A percentile compares a stretch with the other conserved stretches of the same genome.
Evolutionary conservation across 1,140 invertebrate genomes (phyloP).

Genomic region (Trypoxylus dichotomus): DNA sequence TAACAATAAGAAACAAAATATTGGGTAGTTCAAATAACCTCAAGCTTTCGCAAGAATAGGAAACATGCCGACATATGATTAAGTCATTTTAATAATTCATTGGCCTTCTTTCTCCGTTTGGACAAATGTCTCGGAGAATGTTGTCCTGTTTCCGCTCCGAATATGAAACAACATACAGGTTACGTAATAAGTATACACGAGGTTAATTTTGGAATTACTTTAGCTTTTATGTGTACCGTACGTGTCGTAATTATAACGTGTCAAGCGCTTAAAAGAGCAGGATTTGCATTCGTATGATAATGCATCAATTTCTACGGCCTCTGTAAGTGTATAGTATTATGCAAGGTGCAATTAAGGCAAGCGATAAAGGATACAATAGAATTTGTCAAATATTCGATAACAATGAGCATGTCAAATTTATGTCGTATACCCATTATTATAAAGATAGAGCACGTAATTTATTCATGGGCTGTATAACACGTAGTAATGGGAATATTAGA

Average conservation of each 20-base stretch:
- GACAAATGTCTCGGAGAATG: neutral
- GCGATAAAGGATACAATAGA: neutral
- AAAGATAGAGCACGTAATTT: neutral
- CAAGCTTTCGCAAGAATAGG: neutral
- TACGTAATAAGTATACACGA: neutral
- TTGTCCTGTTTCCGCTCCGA: neutral
- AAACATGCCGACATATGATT: neutral
- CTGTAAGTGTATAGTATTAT: neutral
- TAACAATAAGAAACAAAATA: too few species aligned
- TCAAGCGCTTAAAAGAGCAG: neutral
- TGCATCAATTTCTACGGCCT: neutral
- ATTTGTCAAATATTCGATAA: conserved; percentile 1
- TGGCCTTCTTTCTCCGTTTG: neutral
- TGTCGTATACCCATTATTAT: conserved; percentile 5
- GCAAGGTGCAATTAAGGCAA: neutral
- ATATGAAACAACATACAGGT: neutral
- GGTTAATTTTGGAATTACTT: neutral
- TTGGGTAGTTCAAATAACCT: neutral
- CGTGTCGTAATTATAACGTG: neutral
- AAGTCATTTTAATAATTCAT: neutral
- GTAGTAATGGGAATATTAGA: neutral
- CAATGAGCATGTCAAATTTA: conserved; percentile 9
- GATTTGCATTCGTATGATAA: neutral
- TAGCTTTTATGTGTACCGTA: neutral
- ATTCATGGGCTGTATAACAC: neutral